Conservation (phyloP, 2,888 invertebrate genomes). For the Macaria notata region DNA sequence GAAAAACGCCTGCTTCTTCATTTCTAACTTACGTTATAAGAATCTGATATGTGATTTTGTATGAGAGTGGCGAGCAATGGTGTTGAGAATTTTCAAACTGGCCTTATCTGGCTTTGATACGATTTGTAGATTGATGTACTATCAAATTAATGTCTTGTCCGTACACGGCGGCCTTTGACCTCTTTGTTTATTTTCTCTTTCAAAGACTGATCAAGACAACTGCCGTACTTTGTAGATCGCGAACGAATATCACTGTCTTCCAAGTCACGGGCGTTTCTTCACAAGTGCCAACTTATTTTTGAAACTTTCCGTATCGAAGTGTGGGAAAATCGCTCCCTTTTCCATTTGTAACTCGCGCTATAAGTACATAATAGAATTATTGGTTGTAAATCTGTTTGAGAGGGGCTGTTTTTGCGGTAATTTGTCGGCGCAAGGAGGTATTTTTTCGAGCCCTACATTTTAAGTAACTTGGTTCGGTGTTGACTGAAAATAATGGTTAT, state of each 20-base stretch:
- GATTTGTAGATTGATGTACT: too few relatives aligned
- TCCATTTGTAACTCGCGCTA: constrained; percentile 34
- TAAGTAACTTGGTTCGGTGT: constrained; percentile 25
- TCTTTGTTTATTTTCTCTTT: too few relatives aligned
- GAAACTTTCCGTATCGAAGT: constrained; percentile 35
- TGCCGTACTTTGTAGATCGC: too few relatives aligned
- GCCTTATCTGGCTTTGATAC: too few relatives aligned
- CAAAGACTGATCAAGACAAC: too few relatives aligned
- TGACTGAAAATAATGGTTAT: constrained; percentile 18
- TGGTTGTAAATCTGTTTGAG: constrained; percentile 39
- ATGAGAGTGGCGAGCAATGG: constrained; percentile 30
- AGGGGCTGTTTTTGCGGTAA: constrained; percentile 38
- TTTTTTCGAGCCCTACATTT: constrained; percentile 32
- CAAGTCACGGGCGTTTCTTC: neutral
- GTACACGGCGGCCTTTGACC: too few relatives aligned
- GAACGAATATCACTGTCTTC: too few relatives aligned
- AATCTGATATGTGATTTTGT: constrained; percentile 37
- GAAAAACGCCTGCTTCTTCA: constrained; percentile 33
- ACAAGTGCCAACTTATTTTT: constrained; percentile 26
- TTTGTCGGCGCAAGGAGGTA: constrained; percentile 32
- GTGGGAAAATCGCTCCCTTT: constrained; percentile 35
- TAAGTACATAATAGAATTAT: constrained; percentile 38
- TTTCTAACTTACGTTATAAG: constrained; percentile 35
- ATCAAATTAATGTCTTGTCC: too few relatives aligned
- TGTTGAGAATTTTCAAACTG: too few relatives aligned